Evolutionary conservation across 2,113 vertebrate genomes (phyloP).

Genomic region (Mormoops blainvillei): DNA sequence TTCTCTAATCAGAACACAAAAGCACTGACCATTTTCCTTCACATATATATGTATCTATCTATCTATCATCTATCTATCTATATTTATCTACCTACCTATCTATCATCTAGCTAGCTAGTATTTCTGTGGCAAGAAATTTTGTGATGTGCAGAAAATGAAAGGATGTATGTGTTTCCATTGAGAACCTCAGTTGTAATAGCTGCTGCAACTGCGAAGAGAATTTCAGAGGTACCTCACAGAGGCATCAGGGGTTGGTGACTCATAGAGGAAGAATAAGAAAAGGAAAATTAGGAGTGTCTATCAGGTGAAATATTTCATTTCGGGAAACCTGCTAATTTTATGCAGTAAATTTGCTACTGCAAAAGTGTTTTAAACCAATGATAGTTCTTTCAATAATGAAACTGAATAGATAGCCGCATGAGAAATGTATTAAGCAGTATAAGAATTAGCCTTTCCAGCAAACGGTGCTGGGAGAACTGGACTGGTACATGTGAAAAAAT

Average conservation of each 20-base stretch:
- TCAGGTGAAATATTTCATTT: neutral
- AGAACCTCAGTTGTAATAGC: neutral
- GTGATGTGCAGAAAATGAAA: neutral
- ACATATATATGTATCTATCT: no score
- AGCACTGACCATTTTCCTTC: neutral
- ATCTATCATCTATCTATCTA: no score
- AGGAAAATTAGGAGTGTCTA: neutral
- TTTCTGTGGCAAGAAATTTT: neutral
- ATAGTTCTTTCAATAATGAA: neutral
- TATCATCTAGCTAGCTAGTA: neutral
- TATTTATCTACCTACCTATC: neutral
- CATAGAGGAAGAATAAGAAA: neutral
- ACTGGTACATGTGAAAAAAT: no score
- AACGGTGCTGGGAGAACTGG: no score
- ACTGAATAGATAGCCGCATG: neutral
- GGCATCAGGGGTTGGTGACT: neutral
- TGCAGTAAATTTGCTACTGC: neutral
- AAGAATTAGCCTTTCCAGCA: neutral
- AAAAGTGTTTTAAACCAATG: neutral
- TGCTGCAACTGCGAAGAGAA: neutral
- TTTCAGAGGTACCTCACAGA: neutral
- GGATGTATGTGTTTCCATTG: neutral
- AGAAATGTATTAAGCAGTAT: neutral
- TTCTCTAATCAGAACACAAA: neutral
- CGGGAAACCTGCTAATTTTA: neutral